Percentiles rank a stretch among this genome's conserved stretches.
Evolutionary conservation across 2,797 vertebrate genomes (phyloP).

Genomic region (Squalus acanthias): DNA sequence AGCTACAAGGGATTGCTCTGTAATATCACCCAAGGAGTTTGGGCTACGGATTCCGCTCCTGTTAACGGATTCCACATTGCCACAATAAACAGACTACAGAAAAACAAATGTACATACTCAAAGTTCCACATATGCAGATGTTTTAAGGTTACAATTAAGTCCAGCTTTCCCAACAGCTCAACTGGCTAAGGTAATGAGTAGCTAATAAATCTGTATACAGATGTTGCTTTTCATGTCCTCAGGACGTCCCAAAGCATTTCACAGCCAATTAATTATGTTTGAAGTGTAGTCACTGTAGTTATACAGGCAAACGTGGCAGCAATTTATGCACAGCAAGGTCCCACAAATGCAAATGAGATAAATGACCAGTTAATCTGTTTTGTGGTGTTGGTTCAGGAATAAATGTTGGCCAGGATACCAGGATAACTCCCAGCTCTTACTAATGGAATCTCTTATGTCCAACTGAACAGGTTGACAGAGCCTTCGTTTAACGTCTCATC

Average conservation of each 20-base stretch:
- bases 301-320: neutral
- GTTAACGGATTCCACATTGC: neutral
- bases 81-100: neutral
- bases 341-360: neutral
- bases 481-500: neutral
- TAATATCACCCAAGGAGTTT: neutral
- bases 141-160: neutral
- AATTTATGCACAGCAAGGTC: neutral
- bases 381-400: neutral
- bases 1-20: neutral
- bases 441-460: neutral
- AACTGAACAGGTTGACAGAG: neutral
- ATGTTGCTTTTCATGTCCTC: neutral
- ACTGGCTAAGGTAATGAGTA: neutral
- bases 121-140: neutral
- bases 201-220: neutral
- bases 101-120: neutral
- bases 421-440: neutral
- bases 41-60: neutral
- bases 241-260: neutral
- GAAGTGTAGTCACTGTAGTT: neutral
- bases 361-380: neutral
- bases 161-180: neutral
- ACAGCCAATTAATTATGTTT: neutral
- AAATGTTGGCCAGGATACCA: neutral